Evolutionary conservation across 1,140 invertebrate species (phyloP).

Genomic region (Anastatus disparis): DNA sequence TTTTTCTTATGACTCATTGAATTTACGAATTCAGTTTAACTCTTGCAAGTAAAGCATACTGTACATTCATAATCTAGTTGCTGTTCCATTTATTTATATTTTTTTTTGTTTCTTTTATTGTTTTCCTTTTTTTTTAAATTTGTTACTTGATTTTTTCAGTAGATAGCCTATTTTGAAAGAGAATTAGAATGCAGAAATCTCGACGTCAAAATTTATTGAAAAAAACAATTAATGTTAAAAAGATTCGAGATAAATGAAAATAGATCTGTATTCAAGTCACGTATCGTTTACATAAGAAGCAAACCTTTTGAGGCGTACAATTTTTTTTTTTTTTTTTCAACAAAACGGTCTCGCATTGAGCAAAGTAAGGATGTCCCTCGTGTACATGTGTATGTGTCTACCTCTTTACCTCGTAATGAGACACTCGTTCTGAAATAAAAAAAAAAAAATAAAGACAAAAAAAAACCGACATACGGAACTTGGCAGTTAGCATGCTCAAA

Average conservation of each 20-base stretch:
- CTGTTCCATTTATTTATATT: too few species aligned
- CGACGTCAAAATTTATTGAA: constrained; percentile 2
- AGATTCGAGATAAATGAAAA: constrained; percentile 5
- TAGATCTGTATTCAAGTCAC: constrained; percentile 19
- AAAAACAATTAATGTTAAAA: constrained; percentile 4
- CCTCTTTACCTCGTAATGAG: neutral
- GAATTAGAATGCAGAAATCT: neutral
- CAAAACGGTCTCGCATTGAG: neutral
- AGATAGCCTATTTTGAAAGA: too few species aligned
- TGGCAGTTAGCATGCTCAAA: too few species aligned
- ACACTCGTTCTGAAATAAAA: neutral
- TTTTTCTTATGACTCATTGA: too few species aligned
- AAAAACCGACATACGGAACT: neutral
- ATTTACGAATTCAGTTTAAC: too few species aligned
- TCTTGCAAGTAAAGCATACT: too few species aligned
- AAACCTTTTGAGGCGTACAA: neutral
- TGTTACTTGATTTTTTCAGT: too few species aligned
- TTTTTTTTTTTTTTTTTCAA: too few species aligned
- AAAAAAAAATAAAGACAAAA: neutral
- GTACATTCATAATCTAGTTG: too few species aligned
- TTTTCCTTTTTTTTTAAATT: too few species aligned
- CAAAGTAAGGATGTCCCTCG: neutral
- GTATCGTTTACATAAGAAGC: constrained; percentile 17
- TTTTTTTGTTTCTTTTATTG: too few species aligned
- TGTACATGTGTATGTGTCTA: too few species aligned